A percentile compares a stretch with the other conserved stretches of the same genome.
phyloP scores from a whole-genome alignment of 2,797 vertebrate genomes.

The Helostoma temminkii region DNA sequence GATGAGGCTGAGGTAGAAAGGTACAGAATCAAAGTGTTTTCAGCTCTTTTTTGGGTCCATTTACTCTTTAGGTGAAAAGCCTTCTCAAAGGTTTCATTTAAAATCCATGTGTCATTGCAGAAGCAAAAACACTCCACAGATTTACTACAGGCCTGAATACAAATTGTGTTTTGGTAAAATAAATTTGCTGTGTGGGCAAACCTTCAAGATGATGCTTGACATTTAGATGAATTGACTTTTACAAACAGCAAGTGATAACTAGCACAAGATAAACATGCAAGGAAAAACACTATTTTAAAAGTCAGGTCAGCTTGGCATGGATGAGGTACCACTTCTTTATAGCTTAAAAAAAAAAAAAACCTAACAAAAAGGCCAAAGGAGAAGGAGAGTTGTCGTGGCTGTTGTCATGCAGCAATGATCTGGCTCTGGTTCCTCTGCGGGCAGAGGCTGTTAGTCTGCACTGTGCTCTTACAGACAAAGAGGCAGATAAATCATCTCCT shows the following conservation, averaged over 20 bases:
- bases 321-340: not conserved
- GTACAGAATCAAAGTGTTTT: not conserved
- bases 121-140: not conserved
- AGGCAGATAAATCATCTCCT: conserved; percentile 13
- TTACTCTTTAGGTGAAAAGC: conserved; percentile 5
- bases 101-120: conserved; percentile 8
- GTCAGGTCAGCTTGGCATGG: not conserved
- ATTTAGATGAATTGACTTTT: conserved; percentile 10
- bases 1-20: not conserved
- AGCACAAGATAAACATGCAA: not conserved
- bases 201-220: conserved; percentile 1
- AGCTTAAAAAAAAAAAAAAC: too few species aligned
- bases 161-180: conserved; percentile 1
- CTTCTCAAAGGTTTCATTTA: not conserved
- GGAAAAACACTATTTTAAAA: conserved; percentile 5
- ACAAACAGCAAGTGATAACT: too few species aligned
- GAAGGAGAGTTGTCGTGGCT: too few species aligned
- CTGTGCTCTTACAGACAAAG: conserved; percentile 16
- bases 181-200: conserved; percentile 11
- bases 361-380: not conserved
- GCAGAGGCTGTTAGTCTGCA: conserved; percentile 21
- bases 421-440: conserved; percentile 14
- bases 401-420: conserved; percentile 33
- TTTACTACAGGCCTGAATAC: conserved; percentile 2
- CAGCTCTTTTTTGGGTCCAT: conserved; percentile 1